Evolutionary conservation across 2,888 invertebrate genomes (phyloP).

Genomic region (Amiota minor): DNA sequence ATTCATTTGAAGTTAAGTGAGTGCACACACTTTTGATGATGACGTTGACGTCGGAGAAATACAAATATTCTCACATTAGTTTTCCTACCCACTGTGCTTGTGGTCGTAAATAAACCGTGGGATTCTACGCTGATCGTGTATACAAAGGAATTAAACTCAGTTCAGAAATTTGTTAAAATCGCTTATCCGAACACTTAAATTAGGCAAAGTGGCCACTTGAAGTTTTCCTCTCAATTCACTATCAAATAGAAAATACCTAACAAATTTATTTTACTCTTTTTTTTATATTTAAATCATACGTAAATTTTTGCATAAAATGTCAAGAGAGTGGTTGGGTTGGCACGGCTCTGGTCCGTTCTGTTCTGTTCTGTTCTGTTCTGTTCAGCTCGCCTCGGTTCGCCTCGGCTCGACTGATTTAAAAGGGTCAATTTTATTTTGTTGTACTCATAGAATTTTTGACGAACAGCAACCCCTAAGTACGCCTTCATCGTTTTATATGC

Average conservation of each 20-base stretch:
- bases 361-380: no score
- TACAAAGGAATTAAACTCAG: background rate
- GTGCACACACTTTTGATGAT: no score
- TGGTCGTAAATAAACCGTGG: conserved; percentile 74
- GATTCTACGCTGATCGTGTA: conserved; percentile 59
- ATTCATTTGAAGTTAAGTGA: no score
- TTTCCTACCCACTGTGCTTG: conserved; percentile 68
- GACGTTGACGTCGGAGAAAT: no score
- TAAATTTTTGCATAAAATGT: no score
- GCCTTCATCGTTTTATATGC: background rate
- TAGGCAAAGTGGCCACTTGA: conserved; percentile 23
- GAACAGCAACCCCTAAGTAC: conserved; percentile 25
- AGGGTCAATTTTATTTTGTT: no score
- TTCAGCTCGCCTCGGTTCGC: no score
- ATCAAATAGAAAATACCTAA: no score
- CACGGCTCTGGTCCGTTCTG: no score
- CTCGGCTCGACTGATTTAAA: no score
- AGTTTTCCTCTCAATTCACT: background rate
- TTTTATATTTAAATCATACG: background rate
- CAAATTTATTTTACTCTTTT: background rate
- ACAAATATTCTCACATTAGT: conserved; percentile 27
- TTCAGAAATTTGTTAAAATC: background rate
- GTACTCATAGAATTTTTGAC: no score
- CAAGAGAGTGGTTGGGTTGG: no score
- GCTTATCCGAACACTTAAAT: conserved; percentile 25